Evolutionary conservation across 2,888 invertebrate species (phyloP).

Genomic region (Rhaphigaster nebulosa): DNA sequence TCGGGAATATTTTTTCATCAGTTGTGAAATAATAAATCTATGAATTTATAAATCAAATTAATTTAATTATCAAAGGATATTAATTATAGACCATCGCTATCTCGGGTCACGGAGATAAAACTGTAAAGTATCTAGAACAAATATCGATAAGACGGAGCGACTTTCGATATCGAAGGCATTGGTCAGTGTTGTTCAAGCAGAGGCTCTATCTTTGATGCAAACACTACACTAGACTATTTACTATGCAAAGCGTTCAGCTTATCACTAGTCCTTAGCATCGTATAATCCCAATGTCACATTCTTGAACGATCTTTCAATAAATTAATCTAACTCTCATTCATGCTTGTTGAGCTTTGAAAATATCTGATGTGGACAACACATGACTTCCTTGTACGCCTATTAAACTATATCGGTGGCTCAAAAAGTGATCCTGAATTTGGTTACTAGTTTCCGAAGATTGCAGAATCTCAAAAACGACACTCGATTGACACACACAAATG

Average conservation of each 20-base stretch:
- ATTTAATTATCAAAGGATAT: neutral
- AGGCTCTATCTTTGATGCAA: neutral
- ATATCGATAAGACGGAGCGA: neutral
- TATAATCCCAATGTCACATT: conserved; percentile 17
- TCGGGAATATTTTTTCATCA: too few relatives aligned
- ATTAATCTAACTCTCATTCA: neutral
- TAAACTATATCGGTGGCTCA: too few relatives aligned
- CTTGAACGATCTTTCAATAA: neutral
- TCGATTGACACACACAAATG: too few relatives aligned
- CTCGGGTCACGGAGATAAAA: neutral
- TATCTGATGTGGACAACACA: too few relatives aligned
- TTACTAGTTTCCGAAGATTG: too few relatives aligned
- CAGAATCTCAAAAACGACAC: too few relatives aligned
- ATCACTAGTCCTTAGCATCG: neutral
- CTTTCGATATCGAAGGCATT: neutral
- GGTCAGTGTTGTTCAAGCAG: neutral
- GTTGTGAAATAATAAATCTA: neutral
- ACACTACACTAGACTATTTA: neutral
- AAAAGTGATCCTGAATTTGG: too few relatives aligned
- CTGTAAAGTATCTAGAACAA: neutral
- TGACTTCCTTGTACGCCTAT: too few relatives aligned
- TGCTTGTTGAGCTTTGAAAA: neutral
- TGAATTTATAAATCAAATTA: neutral
- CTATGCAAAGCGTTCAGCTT: neutral
- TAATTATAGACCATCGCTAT: neutral